A percentile compares a stretch with the other conserved stretches of the same genome.
Evolutionary conservation across 2,888 invertebrate genomes (phyloP).

Genomic region (Palloptera scutellata): DNA sequence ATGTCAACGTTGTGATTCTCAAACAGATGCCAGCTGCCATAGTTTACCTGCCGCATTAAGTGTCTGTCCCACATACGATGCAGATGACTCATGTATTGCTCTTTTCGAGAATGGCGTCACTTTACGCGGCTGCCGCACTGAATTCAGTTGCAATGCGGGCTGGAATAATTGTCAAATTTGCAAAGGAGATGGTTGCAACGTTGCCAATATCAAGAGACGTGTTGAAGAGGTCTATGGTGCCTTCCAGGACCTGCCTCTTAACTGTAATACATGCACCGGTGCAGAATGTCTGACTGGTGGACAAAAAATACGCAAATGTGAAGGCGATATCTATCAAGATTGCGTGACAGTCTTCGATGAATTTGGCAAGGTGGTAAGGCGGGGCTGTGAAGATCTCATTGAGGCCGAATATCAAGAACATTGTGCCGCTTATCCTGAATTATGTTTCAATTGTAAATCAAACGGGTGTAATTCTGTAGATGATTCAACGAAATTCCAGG

Average conservation of each 20-base stretch:
- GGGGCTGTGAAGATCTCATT: slow-evolving; percentile 42
- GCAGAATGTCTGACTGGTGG: slow-evolving; percentile 28
- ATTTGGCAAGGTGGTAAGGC: slow-evolving; percentile 35
- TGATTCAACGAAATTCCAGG: slow-evolving; percentile 24
- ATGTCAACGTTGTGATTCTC: slow-evolving; percentile 45
- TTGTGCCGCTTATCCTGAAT: slow-evolving; percentile 37
- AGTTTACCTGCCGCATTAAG: slow-evolving; percentile 30
- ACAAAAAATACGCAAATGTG: slow-evolving; percentile 35
- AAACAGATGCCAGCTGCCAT: slow-evolving; percentile 37
- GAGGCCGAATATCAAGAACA: slow-evolving; percentile 25
- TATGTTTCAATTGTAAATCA: slow-evolving; percentile 46
- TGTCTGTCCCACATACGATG: slow-evolving; percentile 38
- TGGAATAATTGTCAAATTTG: slow-evolving; percentile 41
- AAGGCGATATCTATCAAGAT: slow-evolving; percentile 40
- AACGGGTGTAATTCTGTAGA: slow-evolving; percentile 44
- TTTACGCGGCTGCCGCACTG: slow-evolving; percentile 42
- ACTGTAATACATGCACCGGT: slow-evolving; percentile 42
- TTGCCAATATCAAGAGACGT: slow-evolving; percentile 35
- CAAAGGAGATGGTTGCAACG: slow-evolving; percentile 40
- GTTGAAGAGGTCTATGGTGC: slow-evolving; percentile 40
- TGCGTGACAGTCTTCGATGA: slow-evolving; percentile 43
- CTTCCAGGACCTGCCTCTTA: slow-evolving; percentile 46
- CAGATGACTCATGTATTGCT: slow-evolving; percentile 41
- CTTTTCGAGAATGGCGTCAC: slow-evolving; percentile 39
- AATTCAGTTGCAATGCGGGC: slow-evolving; percentile 38